Evolutionary conservation across 2,113 vertebrate genomes (phyloP), one percentile per base, ranked within the genome.

Genomic region (Lagopus leucura): DNA sequence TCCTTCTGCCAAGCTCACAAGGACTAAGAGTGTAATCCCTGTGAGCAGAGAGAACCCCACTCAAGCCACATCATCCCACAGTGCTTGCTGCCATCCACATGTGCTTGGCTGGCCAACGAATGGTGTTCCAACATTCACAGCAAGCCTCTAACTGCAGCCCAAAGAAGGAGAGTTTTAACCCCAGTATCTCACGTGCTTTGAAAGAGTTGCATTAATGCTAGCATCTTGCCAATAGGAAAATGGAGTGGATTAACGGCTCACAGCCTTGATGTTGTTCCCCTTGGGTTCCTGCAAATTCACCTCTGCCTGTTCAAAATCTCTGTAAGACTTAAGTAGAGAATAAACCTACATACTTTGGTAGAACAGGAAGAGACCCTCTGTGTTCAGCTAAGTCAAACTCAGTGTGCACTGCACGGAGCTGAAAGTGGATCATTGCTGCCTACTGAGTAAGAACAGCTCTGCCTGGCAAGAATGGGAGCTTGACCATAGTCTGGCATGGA

Each of bases 81-180:
- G 16, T 25, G 24, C n/a, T 70, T 4, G 2, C 1, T 86, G 89
- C 67, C 0, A 0, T 40, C 69, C 22, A 1, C 30, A 1, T 18
- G 83, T 17, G 58, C 79, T 74, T 10, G 82, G 57, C 82, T 57
- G 25, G 70, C 61, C 27, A 80, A 21, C 30, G 8, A 0, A 38
- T 2, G 15, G 34, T 45, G 48, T 71, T 47, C 40, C 45, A n/a
- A 1, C 32, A 27, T n/a, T 60, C 58, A 18, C 42, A 63, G 50
- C 5, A 18, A 88, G 32, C 60, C 91, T 67, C 58, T 82, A 71
- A 63, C 21, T 25, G 76, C 54, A 72, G 80, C 82, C 73, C 58
- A 6, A 4, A 65, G 36, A 87, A 61, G 69, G 72, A 38, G 20
- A 0, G 18, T 93, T 57, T 86, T 54, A 76, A 72, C 64, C 36